These are phyloP conservation scores for Tarsius wallacei DNA, from an alignment of 2,797 vertebrate species.

Conservation along the genomic window DNA sequence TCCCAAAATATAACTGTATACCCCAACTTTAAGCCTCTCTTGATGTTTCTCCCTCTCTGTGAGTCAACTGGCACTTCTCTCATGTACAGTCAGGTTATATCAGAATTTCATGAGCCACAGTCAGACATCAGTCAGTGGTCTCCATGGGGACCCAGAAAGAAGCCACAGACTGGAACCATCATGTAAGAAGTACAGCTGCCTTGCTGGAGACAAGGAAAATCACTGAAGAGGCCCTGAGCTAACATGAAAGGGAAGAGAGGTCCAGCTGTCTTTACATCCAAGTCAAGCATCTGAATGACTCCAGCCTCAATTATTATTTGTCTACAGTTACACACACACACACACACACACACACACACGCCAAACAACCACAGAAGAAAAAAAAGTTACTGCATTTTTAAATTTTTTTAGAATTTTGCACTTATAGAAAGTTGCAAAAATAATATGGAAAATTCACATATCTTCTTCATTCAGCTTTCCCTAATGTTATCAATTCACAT, in stretches of 20 bases:
- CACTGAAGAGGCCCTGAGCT: not conserved
- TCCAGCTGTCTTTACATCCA: not conserved
- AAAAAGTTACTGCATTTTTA: not conserved
- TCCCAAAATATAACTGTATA: constrained; percentile 4
- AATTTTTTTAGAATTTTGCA: not conserved
- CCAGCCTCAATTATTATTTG: not conserved
- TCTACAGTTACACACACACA: not conserved
- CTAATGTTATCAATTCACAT: not conserved
- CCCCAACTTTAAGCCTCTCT: not conserved
- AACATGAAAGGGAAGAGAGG: not conserved
- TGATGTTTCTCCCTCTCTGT: not conserved
- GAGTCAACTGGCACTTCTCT: not conserved
- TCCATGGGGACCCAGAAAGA: not conserved
- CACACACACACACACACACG: no score
- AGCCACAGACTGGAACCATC: not conserved
- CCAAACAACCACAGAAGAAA: not conserved
- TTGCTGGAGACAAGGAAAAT: not conserved
- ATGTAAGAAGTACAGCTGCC: not conserved
- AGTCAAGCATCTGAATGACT: not conserved
- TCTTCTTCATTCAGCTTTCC: no score
- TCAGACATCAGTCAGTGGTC: not conserved
- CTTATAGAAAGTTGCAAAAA: no score
- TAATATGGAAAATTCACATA: no score
- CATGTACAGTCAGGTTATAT: not conserved
- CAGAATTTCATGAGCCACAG: not conserved